These are phyloP conservation scores for Branchellion lobata DNA, from an alignment of 2,888 invertebrate species.

Conservation along the genomic window DNA sequence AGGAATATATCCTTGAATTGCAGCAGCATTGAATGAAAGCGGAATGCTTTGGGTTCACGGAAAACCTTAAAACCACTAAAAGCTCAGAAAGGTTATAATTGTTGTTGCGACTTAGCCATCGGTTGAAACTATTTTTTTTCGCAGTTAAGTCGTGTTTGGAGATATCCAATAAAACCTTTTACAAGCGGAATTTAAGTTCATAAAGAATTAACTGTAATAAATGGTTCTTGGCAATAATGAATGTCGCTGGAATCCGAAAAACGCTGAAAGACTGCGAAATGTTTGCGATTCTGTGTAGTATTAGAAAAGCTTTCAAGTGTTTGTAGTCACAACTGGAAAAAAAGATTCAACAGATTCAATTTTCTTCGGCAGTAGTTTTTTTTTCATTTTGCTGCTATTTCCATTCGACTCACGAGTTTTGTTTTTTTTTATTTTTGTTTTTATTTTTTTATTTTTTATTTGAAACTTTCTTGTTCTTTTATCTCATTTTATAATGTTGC, in stretches of 20 bases:
- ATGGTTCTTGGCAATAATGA: too few relatives aligned
- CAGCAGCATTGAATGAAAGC: background rate
- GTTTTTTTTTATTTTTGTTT: background rate
- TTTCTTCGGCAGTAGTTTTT: too few relatives aligned
- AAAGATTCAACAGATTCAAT: too few relatives aligned
- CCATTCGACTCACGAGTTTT: too few relatives aligned
- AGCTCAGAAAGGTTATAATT: background rate
- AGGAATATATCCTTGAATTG: background rate
- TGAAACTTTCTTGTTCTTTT: too few relatives aligned
- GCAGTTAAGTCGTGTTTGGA: background rate
- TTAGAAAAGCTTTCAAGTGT: background rate
- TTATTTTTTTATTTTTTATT: background rate
- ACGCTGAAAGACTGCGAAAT: background rate
- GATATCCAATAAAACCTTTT: too few relatives aligned
- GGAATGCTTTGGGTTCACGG: too few relatives aligned
- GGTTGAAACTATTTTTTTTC: background rate
- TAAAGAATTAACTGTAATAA: too few relatives aligned
- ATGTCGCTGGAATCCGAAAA: too few relatives aligned
- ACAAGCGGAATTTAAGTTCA: too few relatives aligned
- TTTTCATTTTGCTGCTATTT: too few relatives aligned
- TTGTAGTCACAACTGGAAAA: too few relatives aligned
- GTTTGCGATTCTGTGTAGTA: background rate
- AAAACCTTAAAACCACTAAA: background rate
- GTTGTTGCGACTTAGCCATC: background rate
- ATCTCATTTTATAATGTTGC: background rate